Evolutionary conservation across 2,888 invertebrate species (phyloP), one percentile per base, ranked within the genome.

Genomic region (Pterostichus madidus): DNA sequence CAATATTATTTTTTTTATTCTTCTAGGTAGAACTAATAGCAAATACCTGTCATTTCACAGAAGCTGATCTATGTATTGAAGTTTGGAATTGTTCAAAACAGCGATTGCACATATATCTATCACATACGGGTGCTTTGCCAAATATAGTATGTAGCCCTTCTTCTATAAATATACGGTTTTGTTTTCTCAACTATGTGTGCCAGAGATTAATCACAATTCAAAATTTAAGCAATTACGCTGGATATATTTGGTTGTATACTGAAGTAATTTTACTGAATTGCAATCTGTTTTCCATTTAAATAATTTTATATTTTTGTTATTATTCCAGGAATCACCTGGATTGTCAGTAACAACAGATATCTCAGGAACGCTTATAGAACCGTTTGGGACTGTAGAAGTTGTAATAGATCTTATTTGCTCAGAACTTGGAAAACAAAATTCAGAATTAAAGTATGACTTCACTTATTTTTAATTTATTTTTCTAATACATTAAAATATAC

Each of bases 101-200:
- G 44, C 17, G 71, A 64, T 7, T 13, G 13, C 7, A 32, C 10
- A 15, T 49, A 92, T 94, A 15, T 92, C 93, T 0, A 89, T 94
- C 86, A 17, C 93, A 91, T 86, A 88, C 90, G 59, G 92, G 92
- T 0, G 88, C 88, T 85, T 90, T 91, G 2, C 93, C 94, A 0
- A 85, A 88, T 6, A 88, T 94, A 5, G 86, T 87, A 6, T 89
- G 90, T 56, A 88, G 89, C 0, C 93, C 93, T 0, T 86, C 89
- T 0, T 91, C 92, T 61, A 90, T 94, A 8, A 89, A 89, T 15
- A 87, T 93, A 56, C 89, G 91, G 84, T 93, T 92, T 78, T 93
- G 93, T 85, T 94, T 93, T 86, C 85, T 94, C 15, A 92, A 93
- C 85, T 92, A 89, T 84, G 88, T 91, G 0, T 94, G 93, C 84